Percentiles rank a stretch among this genome's conserved stretches.
Evolutionary conservation across 2,113 vertebrate species (phyloP).

Genomic region (Garra rufa): DNA sequence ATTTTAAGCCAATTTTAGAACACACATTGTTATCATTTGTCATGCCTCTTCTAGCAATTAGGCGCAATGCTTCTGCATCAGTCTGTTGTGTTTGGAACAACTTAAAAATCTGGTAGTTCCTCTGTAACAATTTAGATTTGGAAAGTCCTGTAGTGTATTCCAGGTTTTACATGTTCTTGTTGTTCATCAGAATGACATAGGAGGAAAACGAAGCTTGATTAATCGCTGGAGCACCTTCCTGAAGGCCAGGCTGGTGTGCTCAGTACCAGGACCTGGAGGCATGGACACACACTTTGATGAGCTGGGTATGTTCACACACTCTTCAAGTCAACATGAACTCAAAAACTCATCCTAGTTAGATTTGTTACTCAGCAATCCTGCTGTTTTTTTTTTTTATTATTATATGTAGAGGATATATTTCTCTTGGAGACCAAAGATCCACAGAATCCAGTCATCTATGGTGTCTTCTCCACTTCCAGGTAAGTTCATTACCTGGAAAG

Average conservation of each 20-base stretch:
- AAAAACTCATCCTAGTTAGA: background rate
- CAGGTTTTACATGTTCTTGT: background rate
- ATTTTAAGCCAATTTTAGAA: background rate
- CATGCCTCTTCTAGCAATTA: background rate
- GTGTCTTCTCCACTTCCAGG: slow-evolving; percentile 87
- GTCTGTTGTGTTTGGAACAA: background rate
- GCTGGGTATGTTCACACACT: slow-evolving; percentile 70
- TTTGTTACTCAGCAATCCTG: background rate
- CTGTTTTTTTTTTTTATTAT: slow-evolving; percentile 13
- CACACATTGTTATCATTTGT: background rate
- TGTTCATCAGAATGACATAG: slow-evolving; percentile 80
- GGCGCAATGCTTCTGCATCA: background rate
- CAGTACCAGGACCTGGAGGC: slow-evolving; percentile 77
- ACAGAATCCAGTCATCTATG: slow-evolving; percentile 82
- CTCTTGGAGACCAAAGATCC: slow-evolving; percentile 81
- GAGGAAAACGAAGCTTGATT: slow-evolving; percentile 85
- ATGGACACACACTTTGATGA: slow-evolving; percentile 85
- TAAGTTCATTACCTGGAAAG: slow-evolving; percentile 56
- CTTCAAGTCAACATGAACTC: background rate
- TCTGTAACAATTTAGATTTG: background rate
- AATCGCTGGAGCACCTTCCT: slow-evolving; percentile 91
- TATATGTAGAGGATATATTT: slow-evolving; percentile 83
- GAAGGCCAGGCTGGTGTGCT: slow-evolving; percentile 85
- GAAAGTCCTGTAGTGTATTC: background rate
- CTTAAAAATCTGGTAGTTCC: background rate